Evolutionary conservation across 2,113 vertebrate species (phyloP).

Genomic region (Serilophus lunatus): DNA sequence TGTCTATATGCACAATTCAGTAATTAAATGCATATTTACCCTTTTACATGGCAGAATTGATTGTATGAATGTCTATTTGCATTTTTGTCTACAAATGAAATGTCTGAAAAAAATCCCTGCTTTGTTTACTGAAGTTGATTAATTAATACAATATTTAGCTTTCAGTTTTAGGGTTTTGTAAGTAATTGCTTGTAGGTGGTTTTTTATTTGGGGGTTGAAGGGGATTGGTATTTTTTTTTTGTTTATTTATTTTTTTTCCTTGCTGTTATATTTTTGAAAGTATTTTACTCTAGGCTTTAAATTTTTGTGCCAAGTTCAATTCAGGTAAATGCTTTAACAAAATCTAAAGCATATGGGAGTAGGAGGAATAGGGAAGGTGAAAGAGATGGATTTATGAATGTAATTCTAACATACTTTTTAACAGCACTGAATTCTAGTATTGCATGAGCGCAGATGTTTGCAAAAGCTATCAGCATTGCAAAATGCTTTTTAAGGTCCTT

Average conservation of each 20-base stretch:
- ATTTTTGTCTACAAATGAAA: background rate
- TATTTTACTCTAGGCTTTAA: background rate
- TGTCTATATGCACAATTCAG: background rate
- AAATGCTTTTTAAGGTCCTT: background rate
- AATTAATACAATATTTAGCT: background rate
- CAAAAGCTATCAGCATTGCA: background rate
- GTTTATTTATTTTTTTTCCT: background rate
- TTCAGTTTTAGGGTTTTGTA: background rate
- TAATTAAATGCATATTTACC: background rate
- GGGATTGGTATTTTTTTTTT: no score
- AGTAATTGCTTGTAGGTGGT: background rate
- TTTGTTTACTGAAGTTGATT: background rate
- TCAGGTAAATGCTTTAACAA: background rate
- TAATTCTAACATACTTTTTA: background rate
- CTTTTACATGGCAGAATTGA: background rate
- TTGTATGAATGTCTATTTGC: background rate
- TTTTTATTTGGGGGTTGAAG: background rate
- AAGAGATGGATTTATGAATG: background rate
- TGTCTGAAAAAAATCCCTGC: background rate
- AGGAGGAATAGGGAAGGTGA: background rate
- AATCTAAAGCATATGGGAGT: background rate
- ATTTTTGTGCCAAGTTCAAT: background rate
- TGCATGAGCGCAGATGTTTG: background rate
- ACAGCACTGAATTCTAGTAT: background rate
- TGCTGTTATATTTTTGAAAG: background rate